Evolutionary conservation across 1,140 invertebrate genomes (phyloP).

Genomic region (Maconellicoccus hirsutus): DNA sequence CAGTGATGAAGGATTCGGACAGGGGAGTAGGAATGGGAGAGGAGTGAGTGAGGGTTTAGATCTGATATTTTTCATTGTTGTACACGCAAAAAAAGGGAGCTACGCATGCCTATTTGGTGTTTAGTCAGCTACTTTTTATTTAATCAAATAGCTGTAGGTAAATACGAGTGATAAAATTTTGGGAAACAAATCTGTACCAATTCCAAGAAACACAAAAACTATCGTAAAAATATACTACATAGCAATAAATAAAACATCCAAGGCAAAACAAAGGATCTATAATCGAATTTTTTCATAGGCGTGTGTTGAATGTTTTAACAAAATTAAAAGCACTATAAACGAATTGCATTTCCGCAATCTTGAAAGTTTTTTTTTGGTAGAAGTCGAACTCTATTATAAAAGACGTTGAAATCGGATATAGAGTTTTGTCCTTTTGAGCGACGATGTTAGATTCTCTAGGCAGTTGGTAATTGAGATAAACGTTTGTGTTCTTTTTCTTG

Average conservation of each 20-base stretch:
- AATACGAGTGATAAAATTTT: no score
- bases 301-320: constrained; percentile 5
- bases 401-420: not conserved
- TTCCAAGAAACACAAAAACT: not conserved
- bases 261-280: not conserved
- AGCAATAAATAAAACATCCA: not conserved
- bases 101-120: no score
- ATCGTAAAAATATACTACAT: not conserved
- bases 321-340: not conserved
- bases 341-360: not conserved
- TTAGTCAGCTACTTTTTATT: no score
- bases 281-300: not conserved
- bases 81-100: no score
- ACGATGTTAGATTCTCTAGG: no score
- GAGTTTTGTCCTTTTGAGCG: not conserved
- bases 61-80: no score
- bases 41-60: no score
- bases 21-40: no score
- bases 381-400: not conserved
- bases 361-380: not conserved
- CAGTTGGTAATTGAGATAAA: no score
- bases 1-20: no score
- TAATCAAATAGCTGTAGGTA: no score
- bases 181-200: not conserved
- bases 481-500: no score